Evolutionary conservation across 2,113 vertebrate genomes (phyloP), one percentile per base, ranked within the genome.

Genomic region (Morone saxatilis): DNA sequence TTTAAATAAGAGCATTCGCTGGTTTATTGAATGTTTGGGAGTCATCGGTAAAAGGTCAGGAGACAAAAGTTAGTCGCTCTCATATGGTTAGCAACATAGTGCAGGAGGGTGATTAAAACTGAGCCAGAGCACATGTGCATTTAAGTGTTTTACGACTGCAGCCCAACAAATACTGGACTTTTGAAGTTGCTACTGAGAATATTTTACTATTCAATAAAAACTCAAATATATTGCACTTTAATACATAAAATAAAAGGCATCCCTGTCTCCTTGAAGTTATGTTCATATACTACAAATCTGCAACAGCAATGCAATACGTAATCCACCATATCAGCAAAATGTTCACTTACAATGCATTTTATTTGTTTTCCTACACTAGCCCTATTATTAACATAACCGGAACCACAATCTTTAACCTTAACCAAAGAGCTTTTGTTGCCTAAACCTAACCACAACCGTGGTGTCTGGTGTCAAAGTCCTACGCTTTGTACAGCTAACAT

Each of bases 11-110:
- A 56, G 41, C 43, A 41, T 36, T 51, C 7, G 4, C 36, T 31
- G n/a, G 38, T 80, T 80, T 45, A 10, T 19, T 12, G 11, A 20
- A 72, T 59, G 63, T 43, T 70, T 56, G 4, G 11, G 45, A n/a
- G 51, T 12, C 14, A 0, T 57, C 13, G 17, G 62, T 61, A 11
- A 70, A 60, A 66, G 50, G 10, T 48, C 1, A 19, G 41, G 2
- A 59, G 56, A 31, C 12, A 31, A 20, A n/a, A 22, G 43, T 19
- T 2, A 9, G 22, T 13, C 4, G 6, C 20, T 59, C 17, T 53
- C 14, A 9, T 22, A 25, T 14, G 53, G 31, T 16, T 6, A 5
- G 6, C 22, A 31, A 25, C 5, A 14, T 2, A 12, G 6, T 16
- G 6, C 10, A 13, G 7, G 60, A 25, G 9, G 38, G 61, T 43